Percentiles rank a stretch among this genome's conserved stretches.
Evolutionary conservation across 1,140 invertebrate genomes (phyloP).

Genomic region (Cherax quadricarinatus): DNA sequence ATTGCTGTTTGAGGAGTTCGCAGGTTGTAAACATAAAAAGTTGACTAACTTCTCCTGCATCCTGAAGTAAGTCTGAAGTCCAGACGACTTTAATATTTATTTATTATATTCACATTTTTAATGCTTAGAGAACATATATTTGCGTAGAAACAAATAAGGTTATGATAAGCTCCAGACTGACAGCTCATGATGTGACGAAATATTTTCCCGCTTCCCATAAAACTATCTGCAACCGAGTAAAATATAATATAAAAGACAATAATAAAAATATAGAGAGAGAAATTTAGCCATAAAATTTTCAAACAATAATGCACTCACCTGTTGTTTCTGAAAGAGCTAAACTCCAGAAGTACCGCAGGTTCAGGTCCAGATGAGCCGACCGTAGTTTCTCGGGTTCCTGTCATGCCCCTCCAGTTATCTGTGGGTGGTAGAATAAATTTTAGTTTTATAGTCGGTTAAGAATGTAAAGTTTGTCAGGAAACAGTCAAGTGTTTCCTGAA

Average conservation of each 20-base stretch:
- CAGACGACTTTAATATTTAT: no score
- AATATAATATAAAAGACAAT: not conserved
- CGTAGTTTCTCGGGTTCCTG: slow-evolving; percentile 41
- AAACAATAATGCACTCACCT: not conserved
- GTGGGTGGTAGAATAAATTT: not conserved
- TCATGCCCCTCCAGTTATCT: slow-evolving; percentile 28
- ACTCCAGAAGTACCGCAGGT: slow-evolving; percentile 44
- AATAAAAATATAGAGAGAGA: not conserved
- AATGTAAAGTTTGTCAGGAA: no score
- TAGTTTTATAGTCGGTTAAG: no score
- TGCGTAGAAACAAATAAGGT: no score
- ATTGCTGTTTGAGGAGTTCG: no score
- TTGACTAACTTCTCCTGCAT: no score
- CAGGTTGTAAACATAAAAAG: no score
- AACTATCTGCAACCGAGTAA: not conserved
- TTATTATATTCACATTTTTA: no score
- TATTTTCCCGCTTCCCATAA: not conserved
- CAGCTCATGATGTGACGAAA: not conserved
- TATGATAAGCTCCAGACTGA: no score
- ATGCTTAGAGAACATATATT: no score
- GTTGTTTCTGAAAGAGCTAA: slow-evolving; percentile 33
- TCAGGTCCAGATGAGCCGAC: slow-evolving; percentile 40
- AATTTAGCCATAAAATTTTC: not conserved
- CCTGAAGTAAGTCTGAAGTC: no score
- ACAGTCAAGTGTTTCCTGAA: no score